Base-by-base conservation (phyloP, 2,113 vertebrate species). In the Mustelus asterias region DNA sequence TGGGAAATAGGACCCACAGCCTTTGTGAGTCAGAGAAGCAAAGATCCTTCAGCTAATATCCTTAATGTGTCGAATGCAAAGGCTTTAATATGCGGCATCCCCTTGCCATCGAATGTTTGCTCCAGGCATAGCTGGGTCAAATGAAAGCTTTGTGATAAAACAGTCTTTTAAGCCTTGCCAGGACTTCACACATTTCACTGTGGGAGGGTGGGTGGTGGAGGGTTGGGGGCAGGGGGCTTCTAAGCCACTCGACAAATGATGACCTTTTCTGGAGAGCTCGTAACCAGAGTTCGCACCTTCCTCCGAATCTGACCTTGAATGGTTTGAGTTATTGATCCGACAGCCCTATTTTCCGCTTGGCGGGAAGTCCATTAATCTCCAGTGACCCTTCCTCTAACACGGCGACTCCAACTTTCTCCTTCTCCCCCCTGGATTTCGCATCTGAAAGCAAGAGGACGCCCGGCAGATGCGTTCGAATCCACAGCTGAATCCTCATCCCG, bases 321-420 rank as follows among this genome's bases (percentile, higher is more conserved):
- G 60, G 33, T n/a, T 93, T 93, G 60, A 65, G n/a, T 93, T 65
- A 93, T 93, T 93, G 89, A 93, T 63, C 89, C 22, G n/a, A 93
- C 60, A 33, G 65, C 89, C 89, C 60, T 63, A 37, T 93, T 93
- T 65, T 93, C 60, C 33, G 89, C 33, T 93, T 37, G 89, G 89
- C 20, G 89, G n/a, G 89, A 67, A 93, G 18, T 37, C 89, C 60
- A 37, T 93, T 65, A 16, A 37, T 54, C 1, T 65, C 65, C 33
- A 92, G 41, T 65, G 7, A 22, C n/a, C 60, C 89, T 44, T 44
- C 65, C 33, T 22, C 60, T 67, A 9, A 93, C 33, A 93, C n/a
- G 8, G n/a, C n/a, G n/a, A 63, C 60, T 93, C 89, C 5, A 63
- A 65, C 29, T 65, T 92, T 63, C 58, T 20, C 26, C 9, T 22